Evolutionary conservation across 2,113 vertebrate species (phyloP).

Genomic region (Gymnocephalus cernua): DNA sequence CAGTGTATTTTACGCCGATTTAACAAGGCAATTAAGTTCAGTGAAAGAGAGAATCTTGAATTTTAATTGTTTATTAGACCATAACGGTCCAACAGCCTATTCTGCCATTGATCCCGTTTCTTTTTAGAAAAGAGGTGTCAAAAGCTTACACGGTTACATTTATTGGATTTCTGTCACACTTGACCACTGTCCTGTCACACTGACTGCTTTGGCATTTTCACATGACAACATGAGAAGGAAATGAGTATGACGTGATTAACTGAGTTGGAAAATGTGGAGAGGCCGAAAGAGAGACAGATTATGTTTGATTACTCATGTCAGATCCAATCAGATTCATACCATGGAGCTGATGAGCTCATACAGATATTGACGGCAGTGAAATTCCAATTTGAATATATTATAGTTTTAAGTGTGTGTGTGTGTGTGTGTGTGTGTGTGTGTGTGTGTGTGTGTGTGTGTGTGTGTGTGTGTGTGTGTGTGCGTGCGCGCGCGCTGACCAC

Average conservation of each 20-base stretch:
- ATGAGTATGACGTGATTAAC: slow-evolving; percentile 33
- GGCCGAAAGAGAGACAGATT: slow-evolving; percentile 54
- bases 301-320: slow-evolving; percentile 63
- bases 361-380: slow-evolving; percentile 46
- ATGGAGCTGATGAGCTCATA: slow-evolving; percentile 46
- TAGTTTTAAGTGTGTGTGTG: neutral
- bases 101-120: neutral
- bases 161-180: neutral
- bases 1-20: no score
- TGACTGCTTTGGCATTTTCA: neutral
- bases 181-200: neutral
- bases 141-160: neutral
- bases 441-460: neutral
- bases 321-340: slow-evolving; percentile 60
- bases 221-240: slow-evolving; percentile 9
- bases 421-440: neutral
- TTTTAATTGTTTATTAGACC: no score
- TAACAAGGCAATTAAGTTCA: no score
- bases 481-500: neutral
- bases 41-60: no score
- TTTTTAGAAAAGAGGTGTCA: neutral
- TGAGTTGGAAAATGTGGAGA: slow-evolving; percentile 22
- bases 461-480: neutral
- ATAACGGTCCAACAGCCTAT: neutral
- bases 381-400: slow-evolving; percentile 55